Evolutionary conservation across 2,113 vertebrate genomes (phyloP).

Genomic region (Tursiops truncatus): DNA sequence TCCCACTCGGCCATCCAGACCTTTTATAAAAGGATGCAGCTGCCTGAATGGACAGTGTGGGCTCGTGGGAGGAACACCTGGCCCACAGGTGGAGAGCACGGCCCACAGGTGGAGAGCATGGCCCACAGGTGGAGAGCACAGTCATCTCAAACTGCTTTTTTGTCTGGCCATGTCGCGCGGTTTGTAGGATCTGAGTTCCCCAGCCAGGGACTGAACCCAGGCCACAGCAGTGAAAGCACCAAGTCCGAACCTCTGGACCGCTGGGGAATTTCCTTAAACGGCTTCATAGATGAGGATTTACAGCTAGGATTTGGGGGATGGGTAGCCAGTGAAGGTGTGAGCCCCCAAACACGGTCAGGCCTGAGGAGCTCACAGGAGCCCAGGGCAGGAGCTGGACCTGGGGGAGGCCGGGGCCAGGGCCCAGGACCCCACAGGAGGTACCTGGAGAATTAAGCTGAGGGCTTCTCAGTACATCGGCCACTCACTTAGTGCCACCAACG

Average conservation of each 20-base stretch:
- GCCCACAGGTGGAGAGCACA: too few relatives aligned
- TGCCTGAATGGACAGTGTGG: rapidly evolving
- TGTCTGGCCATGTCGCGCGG: too few relatives aligned
- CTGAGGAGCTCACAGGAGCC: rapidly evolving
- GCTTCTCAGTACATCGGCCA: rapidly evolving
- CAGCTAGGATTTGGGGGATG: not conserved
- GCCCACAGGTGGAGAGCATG: not conserved
- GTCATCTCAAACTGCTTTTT: not conserved
- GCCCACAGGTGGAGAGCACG: rapidly evolving
- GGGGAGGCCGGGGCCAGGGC: rapidly evolving
- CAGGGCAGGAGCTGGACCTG: not conserved
- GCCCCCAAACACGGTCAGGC: not conserved
- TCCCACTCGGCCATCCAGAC: not conserved
- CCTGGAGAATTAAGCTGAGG: not conserved
- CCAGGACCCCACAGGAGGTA: not conserved
- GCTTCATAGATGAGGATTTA: rapidly evolving
- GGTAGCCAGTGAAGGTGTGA: not conserved
- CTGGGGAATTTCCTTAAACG: too few relatives aligned
- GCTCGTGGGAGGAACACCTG: not conserved
- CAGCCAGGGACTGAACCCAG: not conserved
- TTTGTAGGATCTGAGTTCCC: not conserved
- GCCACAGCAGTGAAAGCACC: not conserved
- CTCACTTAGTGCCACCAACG: not conserved
- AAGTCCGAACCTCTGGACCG: too few relatives aligned
- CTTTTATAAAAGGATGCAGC: not conserved